Percentiles rank a stretch among this genome's conserved stretches.
Conservation (phyloP, 2,797 vertebrate species). For the Loriculus beryllinus region DNA sequence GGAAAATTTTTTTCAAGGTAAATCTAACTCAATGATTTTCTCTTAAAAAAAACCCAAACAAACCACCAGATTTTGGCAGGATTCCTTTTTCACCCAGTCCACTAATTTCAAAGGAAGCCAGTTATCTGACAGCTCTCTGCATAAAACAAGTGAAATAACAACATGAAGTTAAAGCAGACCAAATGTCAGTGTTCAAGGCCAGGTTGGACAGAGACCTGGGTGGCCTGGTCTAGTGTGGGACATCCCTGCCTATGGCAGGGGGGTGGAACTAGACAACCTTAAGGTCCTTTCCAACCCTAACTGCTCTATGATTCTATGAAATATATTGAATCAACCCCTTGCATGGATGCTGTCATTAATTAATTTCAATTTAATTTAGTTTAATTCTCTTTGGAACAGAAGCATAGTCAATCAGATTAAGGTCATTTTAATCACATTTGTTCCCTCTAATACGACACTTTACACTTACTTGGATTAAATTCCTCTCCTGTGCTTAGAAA, state of each 20-base stretch:
- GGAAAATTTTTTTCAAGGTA: background rate
- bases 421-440: background rate
- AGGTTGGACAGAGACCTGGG: too few species aligned
- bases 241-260: too few species aligned
- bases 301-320: too few species aligned
- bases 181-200: background rate
- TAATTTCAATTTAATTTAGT: background rate
- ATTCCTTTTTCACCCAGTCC: background rate
- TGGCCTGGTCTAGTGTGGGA: too few species aligned
- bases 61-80: background rate
- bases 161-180: constrained; percentile 2
- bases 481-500: background rate
- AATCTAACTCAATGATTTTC: background rate
- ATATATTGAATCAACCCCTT: background rate
- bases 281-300: too few species aligned
- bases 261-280: too few species aligned
- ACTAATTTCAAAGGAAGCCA: background rate
- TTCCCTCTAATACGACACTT: background rate
- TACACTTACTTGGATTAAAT: background rate
- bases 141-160: constrained; percentile 9
- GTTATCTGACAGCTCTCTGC: background rate
- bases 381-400: background rate
- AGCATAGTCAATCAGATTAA: background rate
- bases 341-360: background rate
- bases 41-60: background rate